Evolutionary conservation across 23 tunicate genomes (phyloP), one percentile per base, ranked within the genome.

Genomic region (Phallusia fumigata): DNA sequence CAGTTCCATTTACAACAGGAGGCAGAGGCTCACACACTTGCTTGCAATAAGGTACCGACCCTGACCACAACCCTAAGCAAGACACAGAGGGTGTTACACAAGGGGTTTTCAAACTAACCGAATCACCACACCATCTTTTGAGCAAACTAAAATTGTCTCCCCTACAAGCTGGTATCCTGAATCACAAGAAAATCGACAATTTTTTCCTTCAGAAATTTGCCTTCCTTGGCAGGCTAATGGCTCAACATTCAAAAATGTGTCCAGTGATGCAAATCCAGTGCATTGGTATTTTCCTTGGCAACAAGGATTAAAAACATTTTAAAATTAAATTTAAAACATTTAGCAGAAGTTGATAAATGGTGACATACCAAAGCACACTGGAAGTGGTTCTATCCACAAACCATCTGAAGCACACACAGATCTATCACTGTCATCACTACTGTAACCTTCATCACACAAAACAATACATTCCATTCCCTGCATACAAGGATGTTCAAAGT

Each of bases 401-500:
- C 96, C 96, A 64, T 82, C 86, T 51, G 53, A 52, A 31, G 65
- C 45, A 64, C 96, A 91, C 5, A 83, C 85, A 21, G 96, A 69
- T 36, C 79, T 50, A 18, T 83, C 77, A 32, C 83, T 69, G 32
- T 84, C 45, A 31, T 52, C 82, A 21, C 31, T 26, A 12, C 75
- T 35, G 69, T 64, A 86, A 19, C 87, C 90, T n/a, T 52, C 28
- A 65, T 83, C 78, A 75, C 96, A 91, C 35, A 52, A 32, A 24
- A 91, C 84, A 35, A n/a, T 52, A 74, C 96, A 91, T 19, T 82
- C 78, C 82, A 82, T 18, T 5, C 90, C 90, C 96, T 91, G 77
- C 19, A 73, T 18, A 30, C 0, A 52, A 24, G 24, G 24, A 12
- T 6, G 18, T 33, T 53, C n/a, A n/a, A n/a, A n/a, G n/a, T n/a